Percentiles rank a stretch among this genome's conserved stretches.
Conservation (phyloP, 2,797 vertebrate species). For the Periophthalmus magnuspinnatus region DNA sequence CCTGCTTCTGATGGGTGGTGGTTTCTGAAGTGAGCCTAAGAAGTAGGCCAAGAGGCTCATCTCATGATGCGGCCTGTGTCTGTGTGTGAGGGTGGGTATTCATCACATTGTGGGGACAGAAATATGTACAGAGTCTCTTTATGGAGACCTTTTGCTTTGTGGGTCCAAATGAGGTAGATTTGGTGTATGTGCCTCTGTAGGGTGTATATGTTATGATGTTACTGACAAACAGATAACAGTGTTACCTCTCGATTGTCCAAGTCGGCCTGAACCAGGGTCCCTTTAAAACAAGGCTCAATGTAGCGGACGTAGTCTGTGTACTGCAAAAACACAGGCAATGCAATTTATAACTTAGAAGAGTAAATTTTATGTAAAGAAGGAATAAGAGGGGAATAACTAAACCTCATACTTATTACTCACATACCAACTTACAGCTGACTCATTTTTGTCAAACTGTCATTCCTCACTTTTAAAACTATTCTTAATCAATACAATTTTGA, state of each 20-base stretch:
- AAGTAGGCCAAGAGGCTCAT: conserved; percentile 46
- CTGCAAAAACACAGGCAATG: conserved; percentile 61
- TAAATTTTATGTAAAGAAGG: not conserved
- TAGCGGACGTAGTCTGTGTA: conserved; percentile 97
- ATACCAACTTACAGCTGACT: not conserved
- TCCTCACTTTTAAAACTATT: too few relatives aligned
- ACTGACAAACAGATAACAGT: conserved; percentile 44
- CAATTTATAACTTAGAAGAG: not conserved
- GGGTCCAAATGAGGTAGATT: too few relatives aligned
- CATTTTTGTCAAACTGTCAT: too few relatives aligned
- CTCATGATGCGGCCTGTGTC: conserved; percentile 3
- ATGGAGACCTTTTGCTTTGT: not conserved
- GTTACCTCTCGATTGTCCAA: conserved; percentile 94
- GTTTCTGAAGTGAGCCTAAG: conserved; percentile 22
- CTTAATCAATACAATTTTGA: too few relatives aligned
- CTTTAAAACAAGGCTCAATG: conserved; percentile 92
- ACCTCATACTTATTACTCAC: too few relatives aligned
- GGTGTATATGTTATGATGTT: conserved; percentile 13
- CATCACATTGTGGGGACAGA: not conserved
- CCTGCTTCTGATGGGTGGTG: conserved; percentile 3
- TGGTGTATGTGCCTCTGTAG: too few relatives aligned
- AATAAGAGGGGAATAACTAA: too few relatives aligned
- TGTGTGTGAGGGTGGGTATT: conserved; percentile 14
- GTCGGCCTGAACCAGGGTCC: conserved; percentile 93
- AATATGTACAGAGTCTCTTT: not conserved